Conservation (phyloP, 1,140 invertebrate genomes). For the Thrips palmi region DNA sequence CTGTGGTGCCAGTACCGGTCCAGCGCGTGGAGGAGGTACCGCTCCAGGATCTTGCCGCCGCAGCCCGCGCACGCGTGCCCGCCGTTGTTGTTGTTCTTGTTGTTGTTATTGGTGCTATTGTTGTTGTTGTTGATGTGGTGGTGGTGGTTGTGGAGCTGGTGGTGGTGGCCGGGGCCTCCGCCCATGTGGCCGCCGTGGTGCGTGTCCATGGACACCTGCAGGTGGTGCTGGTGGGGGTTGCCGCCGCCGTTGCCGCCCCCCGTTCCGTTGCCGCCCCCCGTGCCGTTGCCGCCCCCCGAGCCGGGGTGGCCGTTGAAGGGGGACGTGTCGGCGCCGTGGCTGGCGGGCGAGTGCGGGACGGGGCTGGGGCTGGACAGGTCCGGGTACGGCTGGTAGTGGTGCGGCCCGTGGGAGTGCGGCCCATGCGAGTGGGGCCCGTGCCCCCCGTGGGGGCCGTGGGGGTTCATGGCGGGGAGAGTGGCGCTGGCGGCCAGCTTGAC, state of each 20-base stretch:
- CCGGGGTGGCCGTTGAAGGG: conserved; percentile 14
- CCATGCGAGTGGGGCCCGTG: too few relatives aligned
- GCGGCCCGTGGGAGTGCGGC: too few relatives aligned
- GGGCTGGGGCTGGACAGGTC: too few relatives aligned
- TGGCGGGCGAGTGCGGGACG: conserved; percentile 17
- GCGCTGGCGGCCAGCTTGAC: conserved; percentile 20
- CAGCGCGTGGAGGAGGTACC: conserved; percentile 29
- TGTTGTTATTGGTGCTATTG: conserved; percentile 10
- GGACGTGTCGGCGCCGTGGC: conserved; percentile 11
- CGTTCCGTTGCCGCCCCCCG: conserved; percentile 3
- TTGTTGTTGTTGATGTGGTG: conserved; percentile 16
- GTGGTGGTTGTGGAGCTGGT: conserved; percentile 14
- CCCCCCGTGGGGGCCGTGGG: too few relatives aligned
- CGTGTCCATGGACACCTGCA: conserved; percentile 1
- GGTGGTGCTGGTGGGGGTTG: conserved; percentile 12
- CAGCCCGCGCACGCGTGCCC: conserved; percentile 28
- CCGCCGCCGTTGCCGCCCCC: conserved; percentile 9
- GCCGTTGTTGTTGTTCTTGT: conserved; percentile 13
- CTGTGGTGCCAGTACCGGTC: conserved; percentile 87
- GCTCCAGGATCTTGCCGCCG: conserved; percentile 30
- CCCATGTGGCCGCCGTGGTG: conserved; percentile 10
- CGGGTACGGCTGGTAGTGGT: conserved; percentile 20
- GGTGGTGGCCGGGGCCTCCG: conserved; percentile 14
- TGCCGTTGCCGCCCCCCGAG: conserved; percentile 8
- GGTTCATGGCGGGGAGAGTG: conserved; percentile 17